Base-by-base conservation (phyloP, 2,113 vertebrate genomes). In the Calcarius ornatus region DNA sequence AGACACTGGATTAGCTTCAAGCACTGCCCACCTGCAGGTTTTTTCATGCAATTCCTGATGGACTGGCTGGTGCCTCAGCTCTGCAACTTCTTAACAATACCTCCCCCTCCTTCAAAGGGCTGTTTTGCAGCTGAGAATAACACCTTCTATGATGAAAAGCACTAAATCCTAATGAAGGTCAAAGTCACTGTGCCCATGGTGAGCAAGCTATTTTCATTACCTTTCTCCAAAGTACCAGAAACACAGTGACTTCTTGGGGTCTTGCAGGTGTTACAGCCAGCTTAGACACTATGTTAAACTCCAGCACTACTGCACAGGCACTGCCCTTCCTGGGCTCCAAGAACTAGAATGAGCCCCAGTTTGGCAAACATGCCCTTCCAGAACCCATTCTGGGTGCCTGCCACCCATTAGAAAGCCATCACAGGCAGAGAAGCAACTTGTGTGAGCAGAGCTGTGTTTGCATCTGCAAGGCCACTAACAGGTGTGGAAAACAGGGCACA, bases 271-370 rank as follows among this genome's bases (percentile, higher is more conserved):
- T 27, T 56, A 75, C 23, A 68, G 51, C 11, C 2, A 2, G 50
- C 24, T 77, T 23, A 23, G 61, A 63, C 20, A 56, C 25, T 3
- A 19, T 0, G 0, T 33, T 70, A 24, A 92, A 72, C 59, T 60
- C 40, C 61, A 68, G 9, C 71, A 69, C 16, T 56, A 33, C 14
- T 0, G 0, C 4, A 3, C 1, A 1, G 22, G 47, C 35, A 28
- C 15, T 16, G 17, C 42, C 14, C 53, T 53, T 40, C 81, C 66
- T 33, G 45, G 37, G 42, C 25, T 93, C 63, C n/a, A 70, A 59
- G 76, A 85, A 42, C 3, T 0, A 87, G 48, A 48, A 8, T 3
- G 25, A 82, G 17, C 13, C 60, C n/a, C 22, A 24, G 4, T 66
- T 63, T 33, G 14, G 47, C 35, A 38, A 19, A 24, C 0, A 0